phyloP scores from a whole-genome alignment of 2,113 vertebrate genomes.

The Pachycephala philippinensis region DNA sequence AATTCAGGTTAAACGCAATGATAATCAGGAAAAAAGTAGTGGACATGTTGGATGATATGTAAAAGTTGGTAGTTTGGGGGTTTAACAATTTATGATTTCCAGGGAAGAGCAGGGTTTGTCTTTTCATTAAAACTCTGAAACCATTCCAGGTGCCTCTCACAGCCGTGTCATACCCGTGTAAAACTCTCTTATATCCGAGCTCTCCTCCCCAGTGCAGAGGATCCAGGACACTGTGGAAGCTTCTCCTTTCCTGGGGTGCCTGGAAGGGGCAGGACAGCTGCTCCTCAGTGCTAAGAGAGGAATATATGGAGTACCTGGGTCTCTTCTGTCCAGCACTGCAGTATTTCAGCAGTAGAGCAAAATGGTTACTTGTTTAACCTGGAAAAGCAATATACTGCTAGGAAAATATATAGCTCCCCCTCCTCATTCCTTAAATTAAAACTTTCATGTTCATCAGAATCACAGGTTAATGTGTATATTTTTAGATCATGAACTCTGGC shows the following conservation, averaged over 20 bases:
- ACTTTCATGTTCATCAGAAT: not conserved
- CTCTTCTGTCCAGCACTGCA: not conserved
- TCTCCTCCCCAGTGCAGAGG: accelerated
- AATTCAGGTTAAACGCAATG: not conserved
- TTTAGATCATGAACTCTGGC: not conserved
- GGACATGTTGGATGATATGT: accelerated
- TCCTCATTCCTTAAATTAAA: not conserved
- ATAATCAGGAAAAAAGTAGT: not conserved
- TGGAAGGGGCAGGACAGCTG: not conserved
- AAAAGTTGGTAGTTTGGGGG: not conserved
- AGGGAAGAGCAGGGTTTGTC: not conserved
- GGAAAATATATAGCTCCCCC: not conserved
- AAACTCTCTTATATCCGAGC: accelerated
- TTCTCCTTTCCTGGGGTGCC: not conserved
- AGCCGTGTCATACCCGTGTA: not conserved
- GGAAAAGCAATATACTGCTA: not conserved
- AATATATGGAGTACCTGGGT: not conserved
- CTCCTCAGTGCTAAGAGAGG: accelerated
- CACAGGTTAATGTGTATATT: not conserved
- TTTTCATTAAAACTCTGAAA: not conserved
- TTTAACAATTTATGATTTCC: not conserved
- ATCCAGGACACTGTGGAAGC: not conserved
- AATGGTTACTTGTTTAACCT: not conserved
- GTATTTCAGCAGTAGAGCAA: not conserved
- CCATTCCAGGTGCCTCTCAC: not conserved